Conservation (phyloP, 2,797 vertebrate species). For the Tokudaia tokunoshimensis region DNA sequence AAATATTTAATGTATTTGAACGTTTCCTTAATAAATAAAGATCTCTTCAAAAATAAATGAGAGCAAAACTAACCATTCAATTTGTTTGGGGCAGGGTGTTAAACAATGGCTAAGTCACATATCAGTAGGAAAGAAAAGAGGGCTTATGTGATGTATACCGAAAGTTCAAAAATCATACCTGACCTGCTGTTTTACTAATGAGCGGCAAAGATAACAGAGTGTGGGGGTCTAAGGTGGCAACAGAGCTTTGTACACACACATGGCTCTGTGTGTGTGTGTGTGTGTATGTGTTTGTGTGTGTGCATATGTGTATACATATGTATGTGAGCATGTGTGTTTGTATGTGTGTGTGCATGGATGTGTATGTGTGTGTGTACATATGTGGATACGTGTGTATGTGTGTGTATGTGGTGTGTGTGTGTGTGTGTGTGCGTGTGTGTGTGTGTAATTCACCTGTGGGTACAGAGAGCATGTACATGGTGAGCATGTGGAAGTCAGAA, state of each 20-base stretch:
- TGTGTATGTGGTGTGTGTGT: background rate
- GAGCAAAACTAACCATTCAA: background rate
- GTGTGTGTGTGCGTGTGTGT: background rate
- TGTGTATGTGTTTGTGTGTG: background rate
- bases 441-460: background rate
- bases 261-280: background rate
- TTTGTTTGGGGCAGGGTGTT: no score
- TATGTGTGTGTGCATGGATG: background rate
- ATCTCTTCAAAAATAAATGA: slow-evolving; percentile 25
- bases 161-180: no score
- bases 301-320: rapidly evolving
- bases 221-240: background rate
- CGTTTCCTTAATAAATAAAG: slow-evolving; percentile 49
- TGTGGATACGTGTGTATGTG: background rate
- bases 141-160: background rate
- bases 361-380: background rate
- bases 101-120: background rate
- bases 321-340: background rate
- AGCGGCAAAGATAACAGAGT: no score
- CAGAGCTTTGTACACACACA: rapidly evolving
- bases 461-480: background rate
- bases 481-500: background rate
- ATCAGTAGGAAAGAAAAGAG: rapidly evolving
- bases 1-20: background rate
- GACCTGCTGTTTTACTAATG: rapidly evolving